Conservation (phyloP, 1,140 invertebrate species). For the Phymorhynchus buccinoides region DNA sequence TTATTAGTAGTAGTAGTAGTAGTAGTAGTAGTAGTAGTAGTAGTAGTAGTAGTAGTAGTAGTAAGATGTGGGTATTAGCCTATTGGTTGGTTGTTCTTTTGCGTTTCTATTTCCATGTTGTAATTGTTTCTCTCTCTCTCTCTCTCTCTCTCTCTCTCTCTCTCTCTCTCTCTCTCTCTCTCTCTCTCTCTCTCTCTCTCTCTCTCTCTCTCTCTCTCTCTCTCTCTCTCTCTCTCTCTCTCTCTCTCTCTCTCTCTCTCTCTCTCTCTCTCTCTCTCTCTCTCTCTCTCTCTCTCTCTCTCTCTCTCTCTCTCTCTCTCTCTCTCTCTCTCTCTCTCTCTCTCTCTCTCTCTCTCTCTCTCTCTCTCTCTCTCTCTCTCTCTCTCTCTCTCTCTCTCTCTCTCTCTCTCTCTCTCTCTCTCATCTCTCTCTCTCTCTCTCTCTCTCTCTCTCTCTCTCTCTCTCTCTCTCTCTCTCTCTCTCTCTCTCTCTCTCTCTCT, state of each 20-base stretch:
- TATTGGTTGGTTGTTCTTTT: no score
- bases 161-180: constrained; percentile 18
- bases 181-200: constrained; percentile 27
- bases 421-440: neutral
- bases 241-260: neutral
- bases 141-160: neutral
- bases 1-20: no score
- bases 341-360: neutral
- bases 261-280: constrained; percentile 3
- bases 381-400: constrained; percentile 23
- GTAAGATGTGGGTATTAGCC: no score
- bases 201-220: neutral
- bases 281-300: no score
- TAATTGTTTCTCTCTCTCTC: no score
- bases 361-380: constrained; percentile 2
- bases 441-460: neutral
- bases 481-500: constrained; percentile 6
- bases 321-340: neutral
- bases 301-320: neutral
- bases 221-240: neutral
- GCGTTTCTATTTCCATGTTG: no score
- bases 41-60: no score
- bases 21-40: no score
- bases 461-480: neutral
- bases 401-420: no score